Percentiles rank a stretch among this genome's conserved stretches.
These are phyloP conservation scores for Pocillopora grandis DNA, from an alignment of 92 coral and sea anemone genomes.

Conservation along the genomic window DNA sequence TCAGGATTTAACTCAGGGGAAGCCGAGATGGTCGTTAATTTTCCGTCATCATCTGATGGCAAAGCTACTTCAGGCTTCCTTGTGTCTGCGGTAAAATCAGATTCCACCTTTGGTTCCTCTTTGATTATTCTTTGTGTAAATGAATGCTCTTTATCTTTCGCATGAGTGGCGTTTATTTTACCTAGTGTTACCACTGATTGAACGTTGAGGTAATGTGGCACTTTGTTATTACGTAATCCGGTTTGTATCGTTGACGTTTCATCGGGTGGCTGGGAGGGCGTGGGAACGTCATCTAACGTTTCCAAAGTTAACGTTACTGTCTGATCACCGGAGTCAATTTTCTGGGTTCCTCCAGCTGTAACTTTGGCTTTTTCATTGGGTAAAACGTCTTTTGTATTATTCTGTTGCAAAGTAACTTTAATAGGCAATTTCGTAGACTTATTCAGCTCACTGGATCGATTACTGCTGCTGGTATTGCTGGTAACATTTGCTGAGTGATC, in stretches of 20 bases:
- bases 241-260: not conserved
- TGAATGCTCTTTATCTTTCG: slow-evolving; percentile 11
- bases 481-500: not conserved
- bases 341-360: not conserved
- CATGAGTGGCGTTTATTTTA: slow-evolving; percentile 26
- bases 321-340: slow-evolving; percentile 22
- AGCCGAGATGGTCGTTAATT: slow-evolving; percentile 4
- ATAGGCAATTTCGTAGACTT: not conserved
- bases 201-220: slow-evolving; percentile 28
- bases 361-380: not conserved
- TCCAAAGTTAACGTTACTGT: slow-evolving; percentile 41
- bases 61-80: not conserved
- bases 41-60: slow-evolving; percentile 22
- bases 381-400: not conserved
- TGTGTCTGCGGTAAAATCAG: not conserved
- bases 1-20: slow-evolving; percentile 5
- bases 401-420: not conserved
- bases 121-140: slow-evolving; percentile 3
- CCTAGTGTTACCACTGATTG: slow-evolving; percentile 33
- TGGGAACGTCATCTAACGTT: slow-evolving; percentile 22
- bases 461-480: not conserved
- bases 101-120: not conserved
- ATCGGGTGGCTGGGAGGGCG: not conserved
- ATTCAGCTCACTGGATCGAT: not conserved
- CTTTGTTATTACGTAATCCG: slow-evolving; percentile 29